phyloP scores from a whole-genome alignment of 1,140 invertebrate species.

The Tetranychus urticae region DNA sequence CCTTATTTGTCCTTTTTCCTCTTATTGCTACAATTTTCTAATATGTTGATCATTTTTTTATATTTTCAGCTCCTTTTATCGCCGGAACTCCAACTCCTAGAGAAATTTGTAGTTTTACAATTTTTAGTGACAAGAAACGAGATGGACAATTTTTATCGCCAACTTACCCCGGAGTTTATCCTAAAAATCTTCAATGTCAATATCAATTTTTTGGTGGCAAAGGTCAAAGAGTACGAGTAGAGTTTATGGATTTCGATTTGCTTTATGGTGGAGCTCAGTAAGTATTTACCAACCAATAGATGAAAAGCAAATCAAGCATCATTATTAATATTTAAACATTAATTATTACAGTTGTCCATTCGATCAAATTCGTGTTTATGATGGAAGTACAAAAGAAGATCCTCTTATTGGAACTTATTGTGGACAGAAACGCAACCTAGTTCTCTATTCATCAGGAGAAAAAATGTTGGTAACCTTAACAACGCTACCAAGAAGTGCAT shows the following conservation, averaged over 20 bases:
- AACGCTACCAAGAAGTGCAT: slow-evolving; percentile 61
- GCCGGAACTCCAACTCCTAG: slow-evolving; percentile 57
- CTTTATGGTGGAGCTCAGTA: slow-evolving; percentile 96
- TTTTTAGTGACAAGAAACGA: slow-evolving; percentile 44
- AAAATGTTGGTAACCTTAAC: slow-evolving; percentile 67
- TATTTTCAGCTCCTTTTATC: slow-evolving; percentile 37
- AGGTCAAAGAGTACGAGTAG: slow-evolving; percentile 72
- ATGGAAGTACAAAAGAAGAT: slow-evolving; percentile 57
- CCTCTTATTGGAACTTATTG: slow-evolving; percentile 90
- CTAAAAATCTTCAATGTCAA: slow-evolving; percentile 71
- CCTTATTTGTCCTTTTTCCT: background rate
- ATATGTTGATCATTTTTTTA: background rate
- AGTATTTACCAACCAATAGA: slow-evolving; percentile 25
- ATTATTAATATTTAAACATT: background rate
- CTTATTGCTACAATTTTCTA: background rate
- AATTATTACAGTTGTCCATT: slow-evolving; percentile 63
- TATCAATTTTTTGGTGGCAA: slow-evolving; percentile 73
- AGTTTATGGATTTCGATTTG: slow-evolving; percentile 93
- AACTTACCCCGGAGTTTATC: slow-evolving; percentile 96
- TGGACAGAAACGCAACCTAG: slow-evolving; percentile 82
- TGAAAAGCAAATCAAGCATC: background rate
- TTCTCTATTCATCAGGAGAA: slow-evolving; percentile 74
- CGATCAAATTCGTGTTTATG: slow-evolving; percentile 87
- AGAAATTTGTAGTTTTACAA: slow-evolving; percentile 50
- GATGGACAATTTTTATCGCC: slow-evolving; percentile 75